These are phyloP conservation scores for Chamaea fasciata DNA, from an alignment of 2,113 vertebrate genomes.

Conservation along the genomic window DNA sequence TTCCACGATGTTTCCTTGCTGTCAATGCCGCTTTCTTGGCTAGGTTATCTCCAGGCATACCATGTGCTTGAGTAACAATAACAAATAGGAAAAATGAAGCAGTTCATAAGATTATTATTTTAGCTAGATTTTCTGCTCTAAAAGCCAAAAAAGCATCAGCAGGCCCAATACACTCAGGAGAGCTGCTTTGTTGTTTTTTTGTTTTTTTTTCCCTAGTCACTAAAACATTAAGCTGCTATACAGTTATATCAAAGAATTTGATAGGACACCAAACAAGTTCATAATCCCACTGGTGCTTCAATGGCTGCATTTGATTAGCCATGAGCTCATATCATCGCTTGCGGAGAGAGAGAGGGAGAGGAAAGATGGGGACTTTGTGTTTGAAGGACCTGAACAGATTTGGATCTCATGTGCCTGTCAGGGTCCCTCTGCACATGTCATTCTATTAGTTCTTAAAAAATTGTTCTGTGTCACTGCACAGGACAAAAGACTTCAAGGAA, in stretches of 20 bases:
- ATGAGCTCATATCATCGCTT: neutral
- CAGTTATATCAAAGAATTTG: neutral
- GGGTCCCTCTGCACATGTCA: neutral
- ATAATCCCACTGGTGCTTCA: neutral
- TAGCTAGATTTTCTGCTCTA: conserved; percentile 29
- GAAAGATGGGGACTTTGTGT: neutral
- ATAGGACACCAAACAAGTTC: neutral
- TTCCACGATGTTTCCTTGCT: neutral
- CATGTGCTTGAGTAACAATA: conserved; percentile 31
- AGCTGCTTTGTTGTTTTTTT: neutral
- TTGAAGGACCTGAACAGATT: neutral
- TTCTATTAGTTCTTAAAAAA: neutral
- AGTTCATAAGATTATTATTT: conserved; percentile 7
- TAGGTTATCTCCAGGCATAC: conserved; percentile 18
- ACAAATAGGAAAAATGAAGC: conserved; percentile 37
- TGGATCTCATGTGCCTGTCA: neutral
- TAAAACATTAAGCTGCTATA: neutral
- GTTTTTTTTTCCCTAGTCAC: neutral
- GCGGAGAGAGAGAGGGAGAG: neutral
- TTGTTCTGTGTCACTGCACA: neutral
- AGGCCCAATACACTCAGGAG: neutral
- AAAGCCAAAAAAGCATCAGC: neutral
- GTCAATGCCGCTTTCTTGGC: conserved; percentile 16
- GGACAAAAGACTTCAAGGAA: neutral
- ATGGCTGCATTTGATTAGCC: neutral